Conservation (phyloP, 2,888 invertebrate genomes). For the Anorthoa munda region DNA sequence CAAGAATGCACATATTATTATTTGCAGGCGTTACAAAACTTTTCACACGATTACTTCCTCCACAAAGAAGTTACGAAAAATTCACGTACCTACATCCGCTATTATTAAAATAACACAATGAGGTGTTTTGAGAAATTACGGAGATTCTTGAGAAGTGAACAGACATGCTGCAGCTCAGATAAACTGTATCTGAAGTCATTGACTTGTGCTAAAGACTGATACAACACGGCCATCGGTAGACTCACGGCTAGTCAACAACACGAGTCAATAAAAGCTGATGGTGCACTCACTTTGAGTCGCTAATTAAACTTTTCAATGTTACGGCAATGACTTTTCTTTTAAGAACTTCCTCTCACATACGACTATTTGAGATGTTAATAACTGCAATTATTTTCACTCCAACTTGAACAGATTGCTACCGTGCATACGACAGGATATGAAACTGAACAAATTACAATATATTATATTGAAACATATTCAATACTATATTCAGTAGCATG, state of each 20-base stretch:
- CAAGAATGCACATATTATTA: slow-evolving; percentile 72
- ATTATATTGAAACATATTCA: slow-evolving; percentile 48
- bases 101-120: slow-evolving; percentile 83
- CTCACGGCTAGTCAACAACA: slow-evolving; percentile 49
- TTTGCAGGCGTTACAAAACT: slow-evolving; percentile 72
- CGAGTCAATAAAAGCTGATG: slow-evolving; percentile 44
- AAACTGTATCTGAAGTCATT: slow-evolving; percentile 67
- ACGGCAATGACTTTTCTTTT: slow-evolving; percentile 35
- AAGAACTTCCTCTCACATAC: slow-evolving; percentile 2
- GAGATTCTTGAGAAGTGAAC: slow-evolving; percentile 79
- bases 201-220: slow-evolving; percentile 58
- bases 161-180: slow-evolving; percentile 46
- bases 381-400: slow-evolving; percentile 37
- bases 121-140: slow-evolving; percentile 79
- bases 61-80: slow-evolving; percentile 88
- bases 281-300: slow-evolving; percentile 12
- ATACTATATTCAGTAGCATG: slow-evolving; percentile 68
- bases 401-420: slow-evolving; percentile 34
- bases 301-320: slow-evolving; percentile 40
- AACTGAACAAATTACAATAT: slow-evolving; percentile 59
- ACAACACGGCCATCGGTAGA: slow-evolving; percentile 39
- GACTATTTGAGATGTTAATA: slow-evolving; percentile 2
- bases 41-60: slow-evolving; percentile 89
- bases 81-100: slow-evolving; percentile 85
- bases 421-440: slow-evolving; percentile 66